phyloP scores from a whole-genome alignment of 2,797 vertebrate genomes.

The Philypnodon macrostomus region DNA sequence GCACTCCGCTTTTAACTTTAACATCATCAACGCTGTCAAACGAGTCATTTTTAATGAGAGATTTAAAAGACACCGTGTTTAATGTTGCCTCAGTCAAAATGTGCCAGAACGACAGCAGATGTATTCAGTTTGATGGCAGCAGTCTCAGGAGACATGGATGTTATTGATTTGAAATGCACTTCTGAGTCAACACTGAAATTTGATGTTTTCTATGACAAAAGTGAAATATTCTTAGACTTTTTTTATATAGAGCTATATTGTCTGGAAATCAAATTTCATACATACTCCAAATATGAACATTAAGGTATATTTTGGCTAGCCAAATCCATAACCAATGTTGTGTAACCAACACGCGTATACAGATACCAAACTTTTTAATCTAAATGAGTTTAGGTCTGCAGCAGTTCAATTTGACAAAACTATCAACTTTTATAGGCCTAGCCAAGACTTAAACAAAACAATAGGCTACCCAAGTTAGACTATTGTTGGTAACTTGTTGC shows the following conservation, averaged over 20 bases:
- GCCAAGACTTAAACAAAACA: too few species aligned
- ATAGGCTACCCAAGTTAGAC: too few species aligned
- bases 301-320: too few species aligned
- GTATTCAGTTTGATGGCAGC: constrained; percentile 76
- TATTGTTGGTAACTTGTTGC: too few species aligned
- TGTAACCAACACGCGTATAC: too few species aligned
- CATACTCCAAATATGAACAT: too few species aligned
- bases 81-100: constrained; percentile 65
- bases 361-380: too few species aligned
- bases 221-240: constrained; percentile 43
- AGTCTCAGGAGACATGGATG: constrained; percentile 57
- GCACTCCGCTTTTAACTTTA: constrained; percentile 73
- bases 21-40: constrained; percentile 77
- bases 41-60: constrained; percentile 52
- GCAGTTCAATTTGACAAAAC: too few species aligned
- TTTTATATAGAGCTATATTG: background rate
- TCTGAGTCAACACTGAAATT: constrained; percentile 64
- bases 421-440: too few species aligned
- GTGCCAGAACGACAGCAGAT: constrained; percentile 57
- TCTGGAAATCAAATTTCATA: too few species aligned
- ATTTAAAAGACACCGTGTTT: constrained; percentile 60
- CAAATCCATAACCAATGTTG: too few species aligned
- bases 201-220: constrained; percentile 56
- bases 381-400: too few species aligned
- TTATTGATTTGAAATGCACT: constrained; percentile 78